Evolutionary conservation across 2,888 invertebrate genomes (phyloP), one percentile per base, ranked within the genome.

Genomic region (Drosophila monieri): DNA sequence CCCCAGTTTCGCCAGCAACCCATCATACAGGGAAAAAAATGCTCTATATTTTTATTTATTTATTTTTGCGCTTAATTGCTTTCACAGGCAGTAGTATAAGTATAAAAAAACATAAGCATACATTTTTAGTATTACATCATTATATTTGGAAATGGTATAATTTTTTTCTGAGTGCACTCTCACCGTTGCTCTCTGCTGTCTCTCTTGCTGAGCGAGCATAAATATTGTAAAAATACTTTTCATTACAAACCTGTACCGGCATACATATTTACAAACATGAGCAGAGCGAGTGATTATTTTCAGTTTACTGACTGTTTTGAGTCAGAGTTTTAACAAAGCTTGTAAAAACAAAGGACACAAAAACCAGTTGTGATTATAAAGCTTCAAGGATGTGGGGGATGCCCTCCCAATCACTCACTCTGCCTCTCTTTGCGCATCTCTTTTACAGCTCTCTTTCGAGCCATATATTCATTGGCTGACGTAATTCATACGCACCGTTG

Each of bases 401-500:
- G 35, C 48, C n/a, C 27, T 14, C 23, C 49, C 41, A 14, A 14
- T 14, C 8, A 23, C 43, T 2, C 10, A 35, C 15, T 48, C 12
- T 15, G 5, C 10, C 21, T 69, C 12, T 49, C 15, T 18, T n/a
- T 27, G 65, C 65, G 67, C 65, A 65, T 55, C 47, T 39, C 18
- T 30, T 8, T 12, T 23, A 30, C n/a, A 27, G 8, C 27, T 25
- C 39, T 23, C 58, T 69, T 61, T 43, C 57, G 21, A 23, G 25
- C 60, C 37, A 15, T 30, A 5, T 27, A 43, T 48, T 43, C 57
- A 46, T 74, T 84, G 76, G 84, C 84, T 84, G 84, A 84, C 69
- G 84, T 69, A 84, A 84, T 66, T 79, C 73, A 14, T 68, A 73
- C 71, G 62, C 70, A 65, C 60, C 32, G 25, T 84, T 84, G 85